Percentiles rank a stretch among this genome's conserved stretches.
phyloP scores from a whole-genome alignment of 2,888 invertebrate genomes.

The Ormyrus nitidulus region DNA sequence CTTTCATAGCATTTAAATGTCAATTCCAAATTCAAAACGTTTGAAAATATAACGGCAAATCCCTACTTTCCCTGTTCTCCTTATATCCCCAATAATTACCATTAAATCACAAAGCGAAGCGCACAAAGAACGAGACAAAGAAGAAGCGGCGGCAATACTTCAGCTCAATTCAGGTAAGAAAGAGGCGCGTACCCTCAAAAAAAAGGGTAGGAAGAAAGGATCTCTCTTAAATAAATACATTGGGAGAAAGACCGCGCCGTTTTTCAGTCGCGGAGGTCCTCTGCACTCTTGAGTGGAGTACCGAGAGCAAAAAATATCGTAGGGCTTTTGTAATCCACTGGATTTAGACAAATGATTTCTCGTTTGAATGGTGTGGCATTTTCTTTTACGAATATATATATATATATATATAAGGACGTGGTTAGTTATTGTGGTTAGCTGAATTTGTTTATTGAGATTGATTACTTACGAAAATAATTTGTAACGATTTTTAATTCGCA shows the following conservation, averaged over 20 bases:
- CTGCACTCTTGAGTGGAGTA: neutral
- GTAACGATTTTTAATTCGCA: no score
- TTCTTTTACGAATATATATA: no score
- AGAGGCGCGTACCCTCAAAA: neutral
- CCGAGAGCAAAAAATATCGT: constrained; percentile 18
- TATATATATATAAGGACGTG: no score
- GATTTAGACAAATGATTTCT: neutral
- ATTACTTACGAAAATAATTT: no score
- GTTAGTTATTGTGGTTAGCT: no score
- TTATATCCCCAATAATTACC: no score
- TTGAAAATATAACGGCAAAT: neutral
- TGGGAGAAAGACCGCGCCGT: neutral
- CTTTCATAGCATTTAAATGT: no score
- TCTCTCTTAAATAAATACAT: constrained; percentile 35
- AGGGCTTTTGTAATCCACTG: neutral
- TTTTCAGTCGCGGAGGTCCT: neutral
- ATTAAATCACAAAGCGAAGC: neutral
- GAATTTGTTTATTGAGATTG: no score
- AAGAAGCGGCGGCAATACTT: neutral
- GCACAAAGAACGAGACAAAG: neutral
- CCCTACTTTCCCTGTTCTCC: no score
- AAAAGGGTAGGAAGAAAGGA: neutral
- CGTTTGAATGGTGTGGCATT: neutral
- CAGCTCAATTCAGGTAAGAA: neutral
- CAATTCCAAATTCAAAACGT: neutral